phyloP scores from a whole-genome alignment of 2,888 invertebrate genomes.

The Dasysyrphus tricinctus region DNA sequence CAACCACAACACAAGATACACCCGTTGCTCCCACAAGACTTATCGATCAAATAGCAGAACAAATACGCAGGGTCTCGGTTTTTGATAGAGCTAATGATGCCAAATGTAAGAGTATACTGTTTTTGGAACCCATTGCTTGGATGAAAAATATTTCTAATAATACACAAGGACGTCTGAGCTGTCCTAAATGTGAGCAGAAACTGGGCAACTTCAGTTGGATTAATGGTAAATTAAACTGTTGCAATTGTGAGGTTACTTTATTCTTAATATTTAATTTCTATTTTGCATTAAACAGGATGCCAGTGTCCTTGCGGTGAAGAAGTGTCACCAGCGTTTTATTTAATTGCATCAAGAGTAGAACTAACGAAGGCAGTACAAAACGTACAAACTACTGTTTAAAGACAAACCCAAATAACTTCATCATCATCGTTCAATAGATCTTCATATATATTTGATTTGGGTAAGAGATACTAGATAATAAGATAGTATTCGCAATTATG shows the following conservation, averaged over 20 bases:
- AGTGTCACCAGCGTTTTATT: constrained; percentile 95
- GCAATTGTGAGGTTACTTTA: neutral
- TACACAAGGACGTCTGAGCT: constrained; percentile 92
- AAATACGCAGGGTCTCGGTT: constrained; percentile 79
- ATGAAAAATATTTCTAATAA: constrained; percentile 89
- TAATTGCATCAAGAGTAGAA: constrained; percentile 95
- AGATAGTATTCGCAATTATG: neutral
- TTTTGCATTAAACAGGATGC: constrained; percentile 86
- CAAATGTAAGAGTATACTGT: constrained; percentile 90
- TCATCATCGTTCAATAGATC: neutral
- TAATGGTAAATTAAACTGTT: constrained; percentile 86
- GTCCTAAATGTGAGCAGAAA: constrained; percentile 93
- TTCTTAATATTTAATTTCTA: neutral
- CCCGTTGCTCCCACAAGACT: constrained; percentile 76
- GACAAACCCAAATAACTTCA: neutral
- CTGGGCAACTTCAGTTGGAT: constrained; percentile 96
- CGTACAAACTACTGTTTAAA: constrained; percentile 91
- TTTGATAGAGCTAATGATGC: constrained; percentile 78
- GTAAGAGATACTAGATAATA: neutral
- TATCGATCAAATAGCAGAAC: constrained; percentile 80
- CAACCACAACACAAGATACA: constrained; percentile 38
- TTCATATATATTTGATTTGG: neutral
- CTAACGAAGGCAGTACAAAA: constrained; percentile 94
- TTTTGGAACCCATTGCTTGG: constrained; percentile 95
- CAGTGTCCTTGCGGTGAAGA: constrained; percentile 95